These are phyloP conservation scores for Cremastinae sp. DNA, from an alignment of 2,888 invertebrate genomes.

Conservation along the genomic window DNA sequence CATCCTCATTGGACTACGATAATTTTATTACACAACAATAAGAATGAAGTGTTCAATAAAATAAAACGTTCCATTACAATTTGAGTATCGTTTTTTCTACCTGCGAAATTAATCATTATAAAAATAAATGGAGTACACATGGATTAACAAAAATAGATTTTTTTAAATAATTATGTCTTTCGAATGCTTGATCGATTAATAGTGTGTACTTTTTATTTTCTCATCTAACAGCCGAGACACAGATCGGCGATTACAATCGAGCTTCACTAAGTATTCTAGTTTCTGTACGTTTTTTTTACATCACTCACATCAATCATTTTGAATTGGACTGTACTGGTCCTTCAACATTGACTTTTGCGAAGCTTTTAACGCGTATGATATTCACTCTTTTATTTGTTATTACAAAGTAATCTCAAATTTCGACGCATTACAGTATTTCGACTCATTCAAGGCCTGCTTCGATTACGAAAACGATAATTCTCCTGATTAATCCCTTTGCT, in stretches of 20 bases:
- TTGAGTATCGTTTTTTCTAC: too few relatives aligned
- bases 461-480: slow-evolving; percentile 40
- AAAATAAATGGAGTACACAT: too few relatives aligned
- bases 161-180: slow-evolving; percentile 31
- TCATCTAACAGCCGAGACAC: slow-evolving; percentile 14
- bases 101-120: too few relatives aligned
- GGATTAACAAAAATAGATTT: not conserved
- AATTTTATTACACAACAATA: too few relatives aligned
- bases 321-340: slow-evolving; percentile 44
- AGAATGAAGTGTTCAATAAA: too few relatives aligned
- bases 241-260: slow-evolving; percentile 40
- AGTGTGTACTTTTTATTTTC: not conserved
- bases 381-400: slow-evolving; percentile 22
- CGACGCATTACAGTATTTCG: slow-evolving; percentile 34
- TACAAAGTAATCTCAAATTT: slow-evolving; percentile 14
- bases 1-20: too few relatives aligned
- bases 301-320: slow-evolving; percentile 59
- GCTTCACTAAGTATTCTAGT: slow-evolving; percentile 38
- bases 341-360: slow-evolving; percentile 49
- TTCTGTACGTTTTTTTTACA: slow-evolving; percentile 27
- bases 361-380: slow-evolving; percentile 43
- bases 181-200: not conserved
- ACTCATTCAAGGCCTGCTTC: slow-evolving; percentile 62
- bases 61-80: too few relatives aligned
- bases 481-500: slow-evolving; percentile 20